Evolutionary conservation across 2,113 vertebrate genomes (phyloP).

Genomic region (Nestor notabilis): DNA sequence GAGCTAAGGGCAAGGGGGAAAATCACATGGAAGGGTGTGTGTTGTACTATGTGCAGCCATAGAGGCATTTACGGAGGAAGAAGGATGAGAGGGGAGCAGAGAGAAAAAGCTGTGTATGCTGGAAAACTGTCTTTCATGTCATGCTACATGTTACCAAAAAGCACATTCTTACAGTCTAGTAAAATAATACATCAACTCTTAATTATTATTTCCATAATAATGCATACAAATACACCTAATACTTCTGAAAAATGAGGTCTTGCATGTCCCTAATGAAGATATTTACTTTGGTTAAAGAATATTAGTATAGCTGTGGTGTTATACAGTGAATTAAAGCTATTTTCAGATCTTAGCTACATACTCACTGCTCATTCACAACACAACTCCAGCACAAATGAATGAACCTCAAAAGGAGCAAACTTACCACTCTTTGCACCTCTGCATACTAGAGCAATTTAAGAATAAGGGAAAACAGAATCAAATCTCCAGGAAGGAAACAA

Average conservation of each 20-base stretch:
- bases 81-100: neutral
- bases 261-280: neutral
- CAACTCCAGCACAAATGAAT: neutral
- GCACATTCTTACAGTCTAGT: neutral
- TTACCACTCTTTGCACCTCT: neutral
- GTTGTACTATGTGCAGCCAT: neutral
- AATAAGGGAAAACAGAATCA: neutral
- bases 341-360: neutral
- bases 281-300: neutral
- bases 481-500: neutral
- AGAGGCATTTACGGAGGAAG: neutral
- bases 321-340: neutral
- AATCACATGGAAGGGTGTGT: neutral
- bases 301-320: neutral
- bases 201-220: neutral
- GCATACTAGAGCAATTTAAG: neutral
- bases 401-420: neutral
- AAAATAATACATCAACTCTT: neutral
- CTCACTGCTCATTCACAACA: neutral
- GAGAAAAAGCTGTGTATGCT: neutral
- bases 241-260: neutral
- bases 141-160: neutral
- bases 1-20: neutral
- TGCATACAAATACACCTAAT: neutral
- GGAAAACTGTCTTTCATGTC: neutral